Evolutionary conservation across 2,113 vertebrate genomes (phyloP), one percentile per base, ranked within the genome.

Genomic region (Xiphorhynchus elegans): DNA sequence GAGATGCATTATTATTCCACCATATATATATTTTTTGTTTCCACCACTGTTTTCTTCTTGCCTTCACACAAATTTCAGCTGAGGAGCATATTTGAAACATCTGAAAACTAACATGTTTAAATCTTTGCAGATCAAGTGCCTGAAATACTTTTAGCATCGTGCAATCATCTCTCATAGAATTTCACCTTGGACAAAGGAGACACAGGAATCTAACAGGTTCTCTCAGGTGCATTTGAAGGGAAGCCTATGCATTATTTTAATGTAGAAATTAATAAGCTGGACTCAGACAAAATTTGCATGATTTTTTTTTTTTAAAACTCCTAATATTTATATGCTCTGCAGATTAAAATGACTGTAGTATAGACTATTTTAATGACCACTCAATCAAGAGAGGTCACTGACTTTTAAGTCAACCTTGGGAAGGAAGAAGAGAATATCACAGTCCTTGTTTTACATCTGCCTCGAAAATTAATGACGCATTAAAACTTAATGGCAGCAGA

Each of bases 391-490:
- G 58, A 93, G 85, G 91, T 97, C 92, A 94, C 62, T 77, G 87
- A 92, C 73, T 95, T 93, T 94, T 91, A 96, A 94, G 75, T 88
- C 79, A 96, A 87, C 87, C 84, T 94, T 96, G 90, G 67, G 82
- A 96, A 93, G 59, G 66, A 94, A 82, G 94, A 93, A 62, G 33
- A 70, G 79, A 84, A 28, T 95, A 89, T 75, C 50, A 47, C 37
- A 87, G 80, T 64, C 83, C 49, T 93, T 93, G 90, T 91, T 97
- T 89, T 93, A 95, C 78, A 78, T 92, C 70, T 95, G 83, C 74
- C 89, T 91, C 40, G 70, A 83, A 96, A 97, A 97, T 95, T 96
- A 96, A 97, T 92, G 93, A 89, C 66, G 84, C 93, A 92, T 97
- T 97, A 96, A 97, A 96, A 91, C 55, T 93, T 96, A 94, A 95